phyloP scores from a whole-genome alignment of 2,797 vertebrate species.

The Cynodonichthys magdalenae region DNA sequence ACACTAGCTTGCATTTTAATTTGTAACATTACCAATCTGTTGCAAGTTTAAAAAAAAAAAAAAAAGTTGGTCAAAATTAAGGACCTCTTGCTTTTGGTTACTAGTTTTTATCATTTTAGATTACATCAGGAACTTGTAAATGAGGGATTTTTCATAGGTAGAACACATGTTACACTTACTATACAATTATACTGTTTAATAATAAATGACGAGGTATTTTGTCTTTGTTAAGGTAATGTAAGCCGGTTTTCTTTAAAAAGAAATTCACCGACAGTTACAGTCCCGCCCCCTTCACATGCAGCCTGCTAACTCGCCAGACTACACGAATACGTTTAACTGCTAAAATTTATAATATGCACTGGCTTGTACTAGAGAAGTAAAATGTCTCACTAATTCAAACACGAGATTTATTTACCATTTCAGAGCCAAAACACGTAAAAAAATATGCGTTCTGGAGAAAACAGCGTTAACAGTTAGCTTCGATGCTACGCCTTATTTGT shows the following conservation, averaged over 20 bases:
- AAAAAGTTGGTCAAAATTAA: no score
- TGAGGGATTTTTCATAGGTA: fast-evolving
- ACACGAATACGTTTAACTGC: background rate
- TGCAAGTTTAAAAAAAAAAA: background rate
- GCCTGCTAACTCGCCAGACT: slow-evolving; percentile 45
- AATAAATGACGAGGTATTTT: background rate
- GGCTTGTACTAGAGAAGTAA: fast-evolving
- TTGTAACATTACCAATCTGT: background rate
- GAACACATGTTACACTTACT: fast-evolving
- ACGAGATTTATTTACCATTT: background rate
- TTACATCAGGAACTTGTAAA: fast-evolving
- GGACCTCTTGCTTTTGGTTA: background rate
- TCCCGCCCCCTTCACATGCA: slow-evolving; percentile 82
- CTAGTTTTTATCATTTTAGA: background rate
- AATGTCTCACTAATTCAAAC: fast-evolving
- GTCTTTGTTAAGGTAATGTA: slow-evolving; percentile 13
- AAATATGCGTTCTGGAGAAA: fast-evolving
- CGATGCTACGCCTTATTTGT: slow-evolving; percentile 35
- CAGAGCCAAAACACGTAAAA: background rate
- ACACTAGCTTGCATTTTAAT: background rate
- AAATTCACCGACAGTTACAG: slow-evolving; percentile 33
- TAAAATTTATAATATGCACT: background rate
- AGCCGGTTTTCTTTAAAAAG: slow-evolving; percentile 25
- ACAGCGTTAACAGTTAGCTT: slow-evolving; percentile 15
- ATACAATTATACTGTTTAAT: background rate